Percentiles rank a stretch among this genome's conserved stretches.
phyloP scores from a whole-genome alignment of 2,888 invertebrate species.

The Harpalus rufipes region DNA sequence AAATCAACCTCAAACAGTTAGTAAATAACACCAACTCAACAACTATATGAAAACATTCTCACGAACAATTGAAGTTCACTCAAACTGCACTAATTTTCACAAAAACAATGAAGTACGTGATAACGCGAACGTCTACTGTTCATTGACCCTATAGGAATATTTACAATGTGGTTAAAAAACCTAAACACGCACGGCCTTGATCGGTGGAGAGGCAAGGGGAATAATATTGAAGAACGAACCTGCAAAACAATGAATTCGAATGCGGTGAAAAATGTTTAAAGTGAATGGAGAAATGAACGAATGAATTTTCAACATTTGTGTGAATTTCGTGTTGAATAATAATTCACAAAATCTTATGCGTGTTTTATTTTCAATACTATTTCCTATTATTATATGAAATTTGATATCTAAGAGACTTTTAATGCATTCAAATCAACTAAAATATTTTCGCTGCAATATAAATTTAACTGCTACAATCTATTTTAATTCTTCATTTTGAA shows the following conservation, averaged over 20 bases:
- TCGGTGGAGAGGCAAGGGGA: background rate
- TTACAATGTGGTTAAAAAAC: conserved; percentile 24
- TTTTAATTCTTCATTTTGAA: too few relatives aligned
- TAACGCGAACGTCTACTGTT: conserved; percentile 9
- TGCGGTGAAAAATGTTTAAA: background rate
- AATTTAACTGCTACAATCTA: too few relatives aligned
- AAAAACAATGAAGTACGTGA: conserved; percentile 42
- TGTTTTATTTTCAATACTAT: too few relatives aligned
- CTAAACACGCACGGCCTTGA: conserved; percentile 49
- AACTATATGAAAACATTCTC: conserved; percentile 28
- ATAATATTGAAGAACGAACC: conserved; percentile 21
- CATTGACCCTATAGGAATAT: conserved; percentile 48
- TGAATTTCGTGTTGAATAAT: too few relatives aligned
- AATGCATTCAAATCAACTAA: too few relatives aligned
- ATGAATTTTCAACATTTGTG: background rate
- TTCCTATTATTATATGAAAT: too few relatives aligned
- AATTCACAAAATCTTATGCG: too few relatives aligned
- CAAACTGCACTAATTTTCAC: conserved; percentile 38
- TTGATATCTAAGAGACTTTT: too few relatives aligned
- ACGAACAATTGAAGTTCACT: conserved; percentile 24
- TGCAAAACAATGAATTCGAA: background rate
- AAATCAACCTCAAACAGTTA: background rate
- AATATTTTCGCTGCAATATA: too few relatives aligned
- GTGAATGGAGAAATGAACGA: background rate
- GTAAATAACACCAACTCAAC: conserved; percentile 15